Percentiles rank a stretch among this genome's conserved stretches.
These are phyloP conservation scores for Propithecus coquereli DNA, from an alignment of 2,113 vertebrate species.

Conservation along the genomic window DNA sequence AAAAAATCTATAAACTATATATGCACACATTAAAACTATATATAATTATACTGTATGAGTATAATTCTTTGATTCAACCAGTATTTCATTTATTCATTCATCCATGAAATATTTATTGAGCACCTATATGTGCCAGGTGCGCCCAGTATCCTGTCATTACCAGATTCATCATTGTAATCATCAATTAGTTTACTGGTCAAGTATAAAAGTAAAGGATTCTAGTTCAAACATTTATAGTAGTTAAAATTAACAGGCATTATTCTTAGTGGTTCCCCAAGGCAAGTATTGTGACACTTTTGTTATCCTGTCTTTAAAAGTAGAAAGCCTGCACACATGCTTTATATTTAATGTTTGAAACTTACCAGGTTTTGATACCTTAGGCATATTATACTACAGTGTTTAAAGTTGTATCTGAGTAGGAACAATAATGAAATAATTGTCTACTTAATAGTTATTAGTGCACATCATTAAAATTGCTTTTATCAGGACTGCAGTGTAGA, in stretches of 20 bases:
- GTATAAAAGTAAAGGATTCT: slow-evolving; percentile 39
- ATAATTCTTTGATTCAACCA: background rate
- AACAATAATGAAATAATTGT: slow-evolving; percentile 41
- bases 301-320: slow-evolving; percentile 31
- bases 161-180: background rate
- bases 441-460: background rate
- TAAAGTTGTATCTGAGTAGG: slow-evolving; percentile 28
- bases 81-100: slow-evolving; percentile 26
- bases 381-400: slow-evolving; percentile 10
- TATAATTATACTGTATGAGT: background rate
- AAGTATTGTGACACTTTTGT: background rate
- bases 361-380: background rate
- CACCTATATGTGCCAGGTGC: slow-evolving; percentile 64
- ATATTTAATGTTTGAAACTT: slow-evolving; percentile 34
- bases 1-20: background rate
- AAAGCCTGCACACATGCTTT: slow-evolving; percentile 9
- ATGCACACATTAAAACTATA: background rate
- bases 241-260: slow-evolving; percentile 12
- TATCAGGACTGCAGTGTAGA: slow-evolving; percentile 36
- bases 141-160: background rate
- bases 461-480: slow-evolving; percentile 40
- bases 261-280: slow-evolving; percentile 25
- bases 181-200: slow-evolving; percentile 1
- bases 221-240: slow-evolving; percentile 22
- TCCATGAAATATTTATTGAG: slow-evolving; percentile 64